Conservation (phyloP, 2,888 invertebrate genomes). For the Loripinus fragilis region DNA sequence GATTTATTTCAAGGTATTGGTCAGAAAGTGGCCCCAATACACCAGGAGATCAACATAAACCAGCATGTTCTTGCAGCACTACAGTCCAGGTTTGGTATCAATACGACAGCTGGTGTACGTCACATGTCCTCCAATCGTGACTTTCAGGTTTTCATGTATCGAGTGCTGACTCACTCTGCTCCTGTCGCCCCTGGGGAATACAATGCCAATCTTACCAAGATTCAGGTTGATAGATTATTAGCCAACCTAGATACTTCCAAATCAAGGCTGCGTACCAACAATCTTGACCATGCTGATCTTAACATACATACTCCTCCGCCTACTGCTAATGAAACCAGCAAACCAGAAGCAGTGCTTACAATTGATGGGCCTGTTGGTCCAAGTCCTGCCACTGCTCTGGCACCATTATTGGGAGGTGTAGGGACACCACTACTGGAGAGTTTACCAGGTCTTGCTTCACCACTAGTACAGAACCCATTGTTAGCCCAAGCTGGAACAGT, state of each 20-base stretch:
- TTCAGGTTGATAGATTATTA: constrained; percentile 42
- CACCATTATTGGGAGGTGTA: background rate
- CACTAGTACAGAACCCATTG: constrained; percentile 26
- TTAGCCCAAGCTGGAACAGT: background rate
- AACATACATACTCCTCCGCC: background rate
- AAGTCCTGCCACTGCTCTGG: background rate
- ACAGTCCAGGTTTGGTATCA: constrained; percentile 46
- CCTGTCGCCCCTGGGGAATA: constrained; percentile 48
- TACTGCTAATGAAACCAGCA: background rate
- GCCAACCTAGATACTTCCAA: constrained; percentile 26
- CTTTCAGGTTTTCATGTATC: constrained; percentile 56
- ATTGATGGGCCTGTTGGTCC: constrained; percentile 33
- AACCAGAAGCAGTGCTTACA: constrained; percentile 34
- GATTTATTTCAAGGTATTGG: constrained; percentile 16
- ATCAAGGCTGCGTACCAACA: constrained; percentile 22
- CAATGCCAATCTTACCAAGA: constrained; percentile 43
- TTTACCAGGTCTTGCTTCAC: background rate
- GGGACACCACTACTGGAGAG: background rate
- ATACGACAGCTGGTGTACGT: constrained; percentile 42
- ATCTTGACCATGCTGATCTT: constrained; percentile 50
- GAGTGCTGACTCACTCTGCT: constrained; percentile 38
- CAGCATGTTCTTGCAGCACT: constrained; percentile 41
- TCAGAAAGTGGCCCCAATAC: constrained; percentile 25
- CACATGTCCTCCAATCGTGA: constrained; percentile 40
- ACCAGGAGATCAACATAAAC: constrained; percentile 51